These are phyloP conservation scores for Lordiphosa collinella DNA, from an alignment of 1,140 invertebrate species.

Conservation along the genomic window DNA sequence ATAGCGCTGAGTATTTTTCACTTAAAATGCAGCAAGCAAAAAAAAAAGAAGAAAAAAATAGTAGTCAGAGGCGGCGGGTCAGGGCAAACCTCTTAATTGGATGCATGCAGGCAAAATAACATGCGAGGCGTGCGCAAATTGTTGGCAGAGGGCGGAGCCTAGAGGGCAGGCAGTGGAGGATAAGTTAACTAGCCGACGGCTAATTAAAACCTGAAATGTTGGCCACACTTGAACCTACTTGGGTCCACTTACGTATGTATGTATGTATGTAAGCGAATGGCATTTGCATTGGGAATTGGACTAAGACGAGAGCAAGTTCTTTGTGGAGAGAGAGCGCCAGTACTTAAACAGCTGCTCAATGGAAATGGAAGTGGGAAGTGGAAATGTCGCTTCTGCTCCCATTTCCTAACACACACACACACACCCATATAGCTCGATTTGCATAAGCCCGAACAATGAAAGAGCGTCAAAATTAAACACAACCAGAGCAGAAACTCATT, in stretches of 20 bases:
- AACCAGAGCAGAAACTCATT: slow-evolving; percentile 77
- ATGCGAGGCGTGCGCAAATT: slow-evolving; percentile 67
- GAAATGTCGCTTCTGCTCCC: slow-evolving; percentile 52
- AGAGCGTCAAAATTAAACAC: slow-evolving; percentile 67
- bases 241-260: slow-evolving; percentile 15
- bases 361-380: slow-evolving; percentile 42
- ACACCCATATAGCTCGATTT: slow-evolving; percentile 21
- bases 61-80: slow-evolving; percentile 1
- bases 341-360: slow-evolving; percentile 60
- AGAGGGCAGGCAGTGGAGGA: slow-evolving; percentile 29
- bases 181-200: slow-evolving; percentile 71
- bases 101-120: slow-evolving; percentile 76
- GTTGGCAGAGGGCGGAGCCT: slow-evolving; percentile 10
- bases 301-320: slow-evolving; percentile 59
- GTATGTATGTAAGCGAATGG: slow-evolving; percentile 36
- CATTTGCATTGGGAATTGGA: slow-evolving; percentile 67
- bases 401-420: slow-evolving; percentile 35
- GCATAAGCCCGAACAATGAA: slow-evolving; percentile 32
- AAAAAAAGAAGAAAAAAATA: slow-evolving; percentile 41
- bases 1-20: slow-evolving; percentile 78
- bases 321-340: slow-evolving; percentile 50
- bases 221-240: slow-evolving; percentile 53
- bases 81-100: slow-evolving; percentile 69
- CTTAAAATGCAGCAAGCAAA: slow-evolving; percentile 66
- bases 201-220: slow-evolving; percentile 74